Evolutionary conservation across 1,140 invertebrate genomes (phyloP).

Genomic region (Macrobrachium nipponense): DNA sequence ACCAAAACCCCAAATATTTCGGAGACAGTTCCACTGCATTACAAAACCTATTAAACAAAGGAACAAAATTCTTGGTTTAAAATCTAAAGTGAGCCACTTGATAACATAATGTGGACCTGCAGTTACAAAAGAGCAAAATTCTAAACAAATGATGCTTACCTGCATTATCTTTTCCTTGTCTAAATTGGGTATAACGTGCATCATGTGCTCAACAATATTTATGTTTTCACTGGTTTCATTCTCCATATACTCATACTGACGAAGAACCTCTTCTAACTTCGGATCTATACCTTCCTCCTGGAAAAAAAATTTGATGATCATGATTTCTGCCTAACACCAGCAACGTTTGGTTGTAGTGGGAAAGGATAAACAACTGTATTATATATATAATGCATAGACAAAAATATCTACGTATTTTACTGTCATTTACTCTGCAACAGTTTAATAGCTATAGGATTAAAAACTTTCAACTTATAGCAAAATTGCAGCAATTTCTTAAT

Average conservation of each 20-base stretch:
- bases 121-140: not conserved
- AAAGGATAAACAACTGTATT: too few relatives aligned
- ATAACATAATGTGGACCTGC: not conserved
- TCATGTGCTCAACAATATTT: slow-evolving; percentile 79
- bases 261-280: slow-evolving; percentile 37
- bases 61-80: not conserved
- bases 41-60: not conserved
- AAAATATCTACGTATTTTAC: too few relatives aligned
- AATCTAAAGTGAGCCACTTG: too few relatives aligned
- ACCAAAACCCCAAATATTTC: too few relatives aligned
- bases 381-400: too few relatives aligned
- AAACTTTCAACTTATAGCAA: too few relatives aligned
- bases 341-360: too few relatives aligned
- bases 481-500: too few relatives aligned
- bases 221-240: slow-evolving; percentile 32
- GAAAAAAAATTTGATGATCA: not conserved
- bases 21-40: too few relatives aligned
- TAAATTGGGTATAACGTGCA: slow-evolving; percentile 79
- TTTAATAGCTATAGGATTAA: too few relatives aligned
- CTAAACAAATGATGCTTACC: slow-evolving; percentile 30
- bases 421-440: too few relatives aligned
- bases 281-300: slow-evolving; percentile 52
- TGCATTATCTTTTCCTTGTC: slow-evolving; percentile 78
- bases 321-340: not conserved
- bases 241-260: slow-evolving; percentile 40